Evolutionary conservation across 2,888 invertebrate species (phyloP).

Genomic region (Nemapogon koenigi): DNA sequence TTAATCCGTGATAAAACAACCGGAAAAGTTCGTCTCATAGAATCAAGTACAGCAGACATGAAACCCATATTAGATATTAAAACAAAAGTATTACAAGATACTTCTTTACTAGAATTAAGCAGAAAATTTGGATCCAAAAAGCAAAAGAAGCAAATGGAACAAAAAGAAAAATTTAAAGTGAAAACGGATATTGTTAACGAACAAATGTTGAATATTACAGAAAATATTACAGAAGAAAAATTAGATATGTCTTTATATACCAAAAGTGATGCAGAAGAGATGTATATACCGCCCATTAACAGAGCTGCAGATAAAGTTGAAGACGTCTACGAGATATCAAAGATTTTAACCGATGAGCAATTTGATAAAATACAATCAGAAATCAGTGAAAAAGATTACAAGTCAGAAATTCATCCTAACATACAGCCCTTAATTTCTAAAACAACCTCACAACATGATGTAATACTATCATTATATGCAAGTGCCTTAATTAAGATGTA

Average conservation of each 20-base stretch:
- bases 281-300: slow-evolving; percentile 58
- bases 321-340: slow-evolving; percentile 50
- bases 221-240: slow-evolving; percentile 31
- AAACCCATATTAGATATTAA: slow-evolving; percentile 29
- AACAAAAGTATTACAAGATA: slow-evolving; percentile 24
- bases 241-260: slow-evolving; percentile 37
- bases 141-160: slow-evolving; percentile 64
- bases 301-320: slow-evolving; percentile 43
- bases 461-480: slow-evolving; percentile 34
- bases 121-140: slow-evolving; percentile 72
- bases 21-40: slow-evolving; percentile 42
- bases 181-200: slow-evolving; percentile 64
- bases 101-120: slow-evolving; percentile 48
- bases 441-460: slow-evolving; percentile 22
- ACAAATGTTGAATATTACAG: slow-evolving; percentile 62
- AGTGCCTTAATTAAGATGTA: slow-evolving; percentile 30
- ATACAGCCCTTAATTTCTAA: slow-evolving; percentile 23
- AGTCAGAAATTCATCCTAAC: slow-evolving; percentile 24
- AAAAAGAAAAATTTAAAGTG: slow-evolving; percentile 63
- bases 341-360: slow-evolving; percentile 43
- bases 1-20: slow-evolving; percentile 34
- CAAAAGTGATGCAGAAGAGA: slow-evolving; percentile 36
- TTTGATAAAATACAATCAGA: slow-evolving; percentile 36
- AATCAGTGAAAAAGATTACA: slow-evolving; percentile 29
- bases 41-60: slow-evolving; percentile 24